A percentile compares a stretch with the other conserved stretches of the same genome.
Conservation (phyloP, 2,888 invertebrate species). For the Arge pagana region DNA sequence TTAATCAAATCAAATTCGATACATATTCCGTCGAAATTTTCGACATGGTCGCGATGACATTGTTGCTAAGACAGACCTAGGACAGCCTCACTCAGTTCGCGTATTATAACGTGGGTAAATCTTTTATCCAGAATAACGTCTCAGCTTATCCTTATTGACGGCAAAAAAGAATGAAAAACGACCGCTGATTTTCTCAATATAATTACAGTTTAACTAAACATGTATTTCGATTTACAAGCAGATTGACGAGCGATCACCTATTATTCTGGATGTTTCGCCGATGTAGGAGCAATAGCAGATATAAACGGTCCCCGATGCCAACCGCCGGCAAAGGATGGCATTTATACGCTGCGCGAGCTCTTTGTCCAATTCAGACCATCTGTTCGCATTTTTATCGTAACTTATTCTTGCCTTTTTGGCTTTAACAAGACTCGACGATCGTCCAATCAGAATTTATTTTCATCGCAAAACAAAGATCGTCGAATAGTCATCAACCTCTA, state of each 20-base stretch:
- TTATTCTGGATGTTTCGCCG: slow-evolving; percentile 54
- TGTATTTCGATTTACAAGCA: slow-evolving; percentile 13
- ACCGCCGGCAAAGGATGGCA: slow-evolving; percentile 30
- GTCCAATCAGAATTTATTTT: too few relatives aligned
- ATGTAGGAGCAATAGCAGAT: slow-evolving; percentile 41
- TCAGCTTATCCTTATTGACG: slow-evolving; percentile 34
- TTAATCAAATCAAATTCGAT: slow-evolving; percentile 1
- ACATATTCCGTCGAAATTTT: not conserved
- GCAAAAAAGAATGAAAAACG: slow-evolving; percentile 43
- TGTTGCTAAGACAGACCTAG: slow-evolving; percentile 57
- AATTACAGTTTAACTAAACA: slow-evolving; percentile 20
- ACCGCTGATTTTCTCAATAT: slow-evolving; percentile 24
- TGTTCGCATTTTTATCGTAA: slow-evolving; percentile 43
- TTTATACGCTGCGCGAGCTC: slow-evolving; percentile 45
- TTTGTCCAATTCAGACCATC: slow-evolving; percentile 42
- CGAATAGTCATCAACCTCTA: slow-evolving; percentile 19
- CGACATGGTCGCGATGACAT: not conserved
- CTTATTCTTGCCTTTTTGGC: slow-evolving; percentile 6
- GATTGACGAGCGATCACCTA: slow-evolving; percentile 34
- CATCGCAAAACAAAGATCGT: too few relatives aligned
- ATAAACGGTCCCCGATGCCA: slow-evolving; percentile 39
- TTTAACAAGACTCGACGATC: not conserved
- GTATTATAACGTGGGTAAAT: slow-evolving; percentile 43
- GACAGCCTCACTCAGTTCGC: slow-evolving; percentile 58
- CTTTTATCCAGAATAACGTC: slow-evolving; percentile 56